phyloP scores from a whole-genome alignment of 2,113 vertebrate species.

The Bettongia penicillata region DNA sequence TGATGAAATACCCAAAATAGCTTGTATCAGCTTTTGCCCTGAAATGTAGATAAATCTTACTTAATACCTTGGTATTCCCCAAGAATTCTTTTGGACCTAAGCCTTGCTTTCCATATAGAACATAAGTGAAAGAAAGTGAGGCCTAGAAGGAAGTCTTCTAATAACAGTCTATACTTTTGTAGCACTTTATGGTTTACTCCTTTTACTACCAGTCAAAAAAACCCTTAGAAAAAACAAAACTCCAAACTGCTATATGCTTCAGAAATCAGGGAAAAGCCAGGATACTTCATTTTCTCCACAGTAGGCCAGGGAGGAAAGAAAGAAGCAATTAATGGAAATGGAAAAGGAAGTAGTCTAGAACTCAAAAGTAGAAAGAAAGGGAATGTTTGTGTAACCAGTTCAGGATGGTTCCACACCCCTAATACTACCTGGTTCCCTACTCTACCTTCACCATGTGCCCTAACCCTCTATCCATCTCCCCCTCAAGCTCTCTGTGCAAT shows the following conservation, averaged over 20 bases:
- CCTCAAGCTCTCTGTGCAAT: slow-evolving; percentile 27
- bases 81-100: not conserved
- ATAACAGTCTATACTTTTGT: not conserved
- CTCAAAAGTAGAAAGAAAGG: not conserved
- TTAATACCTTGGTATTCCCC: not conserved
- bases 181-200: not conserved
- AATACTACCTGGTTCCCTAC: not conserved
- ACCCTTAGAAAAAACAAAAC: not conserved
- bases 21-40: not conserved
- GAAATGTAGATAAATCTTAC: not conserved
- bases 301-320: not conserved
- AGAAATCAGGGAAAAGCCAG: not conserved
- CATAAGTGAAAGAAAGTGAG: not conserved
- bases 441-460: not conserved
- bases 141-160: not conserved
- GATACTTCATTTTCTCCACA: not conserved
- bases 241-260: not conserved
- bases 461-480: not conserved
- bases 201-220: not conserved
- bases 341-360: not conserved
- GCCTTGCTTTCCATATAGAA: not conserved
- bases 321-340: not conserved
- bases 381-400: not conserved
- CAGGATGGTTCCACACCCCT: not conserved
- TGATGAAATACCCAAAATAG: not conserved